Evolutionary conservation across 2,888 invertebrate species (phyloP), one percentile per base, ranked within the genome.

Genomic region (Clitarchus hookeri): DNA sequence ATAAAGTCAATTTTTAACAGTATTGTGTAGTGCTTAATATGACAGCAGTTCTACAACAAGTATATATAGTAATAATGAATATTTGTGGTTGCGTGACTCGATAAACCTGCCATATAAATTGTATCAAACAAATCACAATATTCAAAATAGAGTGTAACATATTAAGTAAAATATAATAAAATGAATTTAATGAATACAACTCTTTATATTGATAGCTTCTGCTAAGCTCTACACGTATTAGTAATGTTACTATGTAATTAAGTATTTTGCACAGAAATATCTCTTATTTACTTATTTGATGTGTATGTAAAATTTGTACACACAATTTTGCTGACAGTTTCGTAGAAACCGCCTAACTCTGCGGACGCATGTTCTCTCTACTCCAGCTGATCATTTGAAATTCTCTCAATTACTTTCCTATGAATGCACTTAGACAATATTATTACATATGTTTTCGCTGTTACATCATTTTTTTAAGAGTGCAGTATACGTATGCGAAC

Each of bases 301-400:
- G 65, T n/a, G 65, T 65, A 65, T 65, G 65, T 65, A 65, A 65
- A 65, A 65, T 65, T 19, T 65, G 19, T 65, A n/a, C 65, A 65
- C 19, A 65, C 0, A 65, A 11, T 23, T 65, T 19, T 65, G 65
- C n/a, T 65, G 8, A 19, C 65, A 23, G 65, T 19, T 23, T 8
- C 65, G 65, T n/a, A 65, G 23, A 65, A 65, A 12, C 23, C 16
- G 6, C 16, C 65, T 65, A 1, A 65, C 23, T 65, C 0, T 9
- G 2, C n/a, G 65, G 65, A 65, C 65, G 19, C n/a, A 8, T 23
- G 19, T 65, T n/a, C 23, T 23, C n/a, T 1, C 65, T 65, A 1
- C 16, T 36, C 36, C 4, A 36, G 36, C 65, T 65, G 65, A 65
- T 65, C 8, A n/a, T 23, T 9, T 23, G 65, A n/a, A 65, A n/a